Evolutionary conservation across 2,888 invertebrate species (phyloP).

Genomic region (Napeogenes sylphis): DNA sequence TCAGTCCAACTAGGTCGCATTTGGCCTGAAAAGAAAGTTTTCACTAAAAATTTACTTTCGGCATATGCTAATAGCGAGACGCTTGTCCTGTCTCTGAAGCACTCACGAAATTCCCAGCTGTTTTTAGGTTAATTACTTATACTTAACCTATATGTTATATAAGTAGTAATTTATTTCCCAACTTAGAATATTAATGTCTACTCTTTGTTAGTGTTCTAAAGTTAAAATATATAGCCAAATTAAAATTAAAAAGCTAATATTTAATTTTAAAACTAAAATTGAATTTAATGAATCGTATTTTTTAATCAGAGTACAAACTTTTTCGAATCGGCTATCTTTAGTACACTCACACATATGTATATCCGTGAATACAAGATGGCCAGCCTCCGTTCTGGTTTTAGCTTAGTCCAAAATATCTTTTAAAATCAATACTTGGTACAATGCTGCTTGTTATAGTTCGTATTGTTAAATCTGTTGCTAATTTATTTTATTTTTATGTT

Average conservation of each 20-base stretch:
- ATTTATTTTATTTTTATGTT: background rate
- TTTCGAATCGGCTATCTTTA: no score
- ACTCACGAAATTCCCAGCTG: slow-evolving; percentile 11
- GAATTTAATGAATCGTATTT: no score
- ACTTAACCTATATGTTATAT: no score
- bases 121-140: slow-evolving; percentile 21
- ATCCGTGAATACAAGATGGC: slow-evolving; percentile 3
- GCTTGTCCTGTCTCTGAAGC: slow-evolving; percentile 11
- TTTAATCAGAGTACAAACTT: no score
- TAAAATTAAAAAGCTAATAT: no score
- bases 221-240: no score
- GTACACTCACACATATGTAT: background rate
- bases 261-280: no score
- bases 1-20: slow-evolving; percentile 1
- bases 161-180: no score
- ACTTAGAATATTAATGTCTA: no score
- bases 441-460: slow-evolving; percentile 12
- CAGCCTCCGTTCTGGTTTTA: slow-evolving; percentile 43
- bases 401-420: slow-evolving; percentile 53
- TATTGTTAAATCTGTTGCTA: slow-evolving; percentile 10
- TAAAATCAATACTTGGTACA: slow-evolving; percentile 50
- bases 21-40: slow-evolving; percentile 2
- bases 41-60: slow-evolving; percentile 11
- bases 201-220: no score
- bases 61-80: slow-evolving; percentile 33